Evolutionary conservation across 2,888 invertebrate species (phyloP).

Genomic region (Stenodera caucasica): DNA sequence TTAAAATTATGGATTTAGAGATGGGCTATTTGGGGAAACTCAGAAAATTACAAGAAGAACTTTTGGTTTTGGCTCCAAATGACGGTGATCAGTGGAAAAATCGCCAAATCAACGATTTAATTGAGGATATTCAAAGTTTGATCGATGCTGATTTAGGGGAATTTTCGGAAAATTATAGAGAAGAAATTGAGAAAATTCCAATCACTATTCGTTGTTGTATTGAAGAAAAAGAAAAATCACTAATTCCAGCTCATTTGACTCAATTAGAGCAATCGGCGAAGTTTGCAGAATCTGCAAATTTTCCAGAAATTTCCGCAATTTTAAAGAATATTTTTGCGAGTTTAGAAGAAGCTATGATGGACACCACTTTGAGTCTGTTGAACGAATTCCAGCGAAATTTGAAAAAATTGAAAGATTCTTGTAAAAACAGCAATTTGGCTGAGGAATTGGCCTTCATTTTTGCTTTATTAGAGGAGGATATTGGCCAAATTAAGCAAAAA

Average conservation of each 20-base stretch:
- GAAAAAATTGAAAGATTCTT: not conserved
- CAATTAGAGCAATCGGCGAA: not conserved
- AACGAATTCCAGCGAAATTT: not conserved
- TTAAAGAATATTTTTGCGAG: not conserved
- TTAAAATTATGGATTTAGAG: not conserved
- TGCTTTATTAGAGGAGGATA: slow-evolving; percentile 14
- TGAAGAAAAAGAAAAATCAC: slow-evolving; percentile 9
- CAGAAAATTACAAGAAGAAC: not conserved
- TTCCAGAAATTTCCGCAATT: not conserved
- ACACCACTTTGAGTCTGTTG: not conserved
- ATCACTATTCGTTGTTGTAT: slow-evolving; percentile 1
- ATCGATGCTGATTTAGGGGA: slow-evolving; percentile 1
- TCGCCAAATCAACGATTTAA: slow-evolving; percentile 13
- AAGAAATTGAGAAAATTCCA: not conserved
- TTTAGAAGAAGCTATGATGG: not conserved
- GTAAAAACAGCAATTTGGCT: not conserved
- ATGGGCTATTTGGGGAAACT: not conserved
- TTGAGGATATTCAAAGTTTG: not conserved
- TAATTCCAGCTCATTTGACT: not conserved
- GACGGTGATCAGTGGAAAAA: slow-evolving; percentile 1
- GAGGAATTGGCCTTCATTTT: slow-evolving; percentile 19
- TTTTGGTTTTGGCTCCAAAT: not conserved
- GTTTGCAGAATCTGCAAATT: not conserved
- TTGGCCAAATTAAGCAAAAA: not conserved
- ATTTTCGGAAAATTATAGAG: not conserved